phyloP scores from a whole-genome alignment of 2,888 invertebrate genomes.

The Agrilus mali region DNA sequence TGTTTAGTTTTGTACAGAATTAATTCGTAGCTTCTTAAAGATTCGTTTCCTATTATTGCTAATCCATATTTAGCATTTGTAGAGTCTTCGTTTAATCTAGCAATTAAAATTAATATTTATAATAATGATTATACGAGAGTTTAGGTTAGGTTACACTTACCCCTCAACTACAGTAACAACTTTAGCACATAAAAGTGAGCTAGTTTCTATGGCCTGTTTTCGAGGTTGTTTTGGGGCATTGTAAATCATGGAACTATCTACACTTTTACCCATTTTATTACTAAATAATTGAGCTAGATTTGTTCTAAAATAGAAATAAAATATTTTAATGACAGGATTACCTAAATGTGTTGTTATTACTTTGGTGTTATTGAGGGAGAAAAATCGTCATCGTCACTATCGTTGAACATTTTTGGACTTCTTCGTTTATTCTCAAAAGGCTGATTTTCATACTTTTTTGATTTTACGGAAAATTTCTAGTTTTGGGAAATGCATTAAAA shows the following conservation, averaged over 20 bases:
- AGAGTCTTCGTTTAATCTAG: slow-evolving; percentile 25
- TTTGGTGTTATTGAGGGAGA: slow-evolving; percentile 16
- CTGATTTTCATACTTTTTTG: no score
- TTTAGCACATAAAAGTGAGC: slow-evolving; percentile 20
- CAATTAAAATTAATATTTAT: background rate
- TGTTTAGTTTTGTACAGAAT: slow-evolving; percentile 29
- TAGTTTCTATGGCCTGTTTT: slow-evolving; percentile 12
- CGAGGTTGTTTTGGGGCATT: slow-evolving; percentile 24
- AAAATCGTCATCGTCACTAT: slow-evolving; percentile 22
- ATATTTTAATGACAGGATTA: background rate
- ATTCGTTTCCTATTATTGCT: slow-evolving; percentile 31
- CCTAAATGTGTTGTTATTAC: slow-evolving; percentile 11
- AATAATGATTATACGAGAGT: no score
- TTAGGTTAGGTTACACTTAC: slow-evolving; percentile 14
- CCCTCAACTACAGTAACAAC: slow-evolving; percentile 22
- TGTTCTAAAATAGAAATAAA: slow-evolving; percentile 16
- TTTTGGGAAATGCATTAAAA: no score
- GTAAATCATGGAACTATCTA: slow-evolving; percentile 18
- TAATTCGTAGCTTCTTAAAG: slow-evolving; percentile 22
- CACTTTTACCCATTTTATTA: slow-evolving; percentile 6
- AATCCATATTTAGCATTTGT: slow-evolving; percentile 33
- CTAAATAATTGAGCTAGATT: slow-evolving; percentile 23
- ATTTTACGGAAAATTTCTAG: no score
- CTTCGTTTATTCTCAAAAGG: no score
- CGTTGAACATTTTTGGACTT: slow-evolving; percentile 15